Evolutionary conservation across 2,113 vertebrate species (phyloP), one percentile per base, ranked within the genome.

Genomic region (Larimichthys polyactis): DNA sequence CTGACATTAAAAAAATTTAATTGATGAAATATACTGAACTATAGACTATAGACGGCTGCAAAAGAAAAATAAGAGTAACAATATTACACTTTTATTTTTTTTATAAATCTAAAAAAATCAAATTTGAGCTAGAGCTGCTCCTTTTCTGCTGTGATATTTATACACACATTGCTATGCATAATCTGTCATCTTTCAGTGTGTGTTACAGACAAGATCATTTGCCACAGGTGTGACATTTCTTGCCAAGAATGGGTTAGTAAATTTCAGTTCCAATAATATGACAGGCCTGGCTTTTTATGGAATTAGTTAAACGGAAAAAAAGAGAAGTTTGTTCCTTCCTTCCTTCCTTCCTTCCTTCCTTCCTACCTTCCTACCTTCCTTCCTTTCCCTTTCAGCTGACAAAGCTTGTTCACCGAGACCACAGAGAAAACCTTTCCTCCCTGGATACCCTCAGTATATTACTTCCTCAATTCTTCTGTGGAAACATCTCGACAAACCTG

Each of bases 401-500:
- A 57, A 66, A 79, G 32, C 79, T 44, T 82, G 69, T 84, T 82
- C 55, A 60, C 84, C 55, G 40, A 79, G 46, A 84, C 72, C 78
- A 60, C 60, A 80, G 75, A 75, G 20, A 81, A 81, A 87, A 48
- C 36, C 32, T 54, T 72, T 81, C 81, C 71, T 62, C 70, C 52
- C 36, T 70, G 57, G 78, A 74, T 51, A 60, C 49, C 36, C 44
- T 27, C n/a, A 1, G 9, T 46, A 70, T 78, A 75, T 69, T 40
- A 62, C 78, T 81, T 75, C 79, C 71, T 75, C 46, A 15, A 48
- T 87, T 75, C 58, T 62, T 20, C 67, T 72, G 71, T 83, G 83
- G 68, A 84, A 89, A 86, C 32, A 78, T 81, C 84, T 79, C 46
- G 8, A 64, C 67, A 83, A 71, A 64, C 57, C n/a, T 76, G 40